Base-by-base conservation (phyloP, 2,888 invertebrate species). In the Thelaira solivaga region DNA sequence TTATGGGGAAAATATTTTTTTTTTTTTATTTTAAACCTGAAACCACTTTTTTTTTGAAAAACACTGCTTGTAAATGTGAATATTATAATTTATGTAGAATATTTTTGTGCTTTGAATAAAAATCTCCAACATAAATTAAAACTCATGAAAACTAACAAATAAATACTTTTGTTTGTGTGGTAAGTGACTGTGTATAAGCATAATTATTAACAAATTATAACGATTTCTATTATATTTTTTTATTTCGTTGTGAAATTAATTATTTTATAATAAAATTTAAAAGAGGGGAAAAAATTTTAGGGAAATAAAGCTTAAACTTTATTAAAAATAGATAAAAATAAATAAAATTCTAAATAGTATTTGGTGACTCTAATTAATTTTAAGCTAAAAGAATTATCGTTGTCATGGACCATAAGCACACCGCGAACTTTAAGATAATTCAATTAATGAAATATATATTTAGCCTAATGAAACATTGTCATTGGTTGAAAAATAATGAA, bases 181-280 rank as follows among this genome's bases (percentile, higher is more conserved):
- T 26, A 53, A 36, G 5, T 39, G 39, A 26, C 1, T 67, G 55
- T 68, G 62, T 47, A 20, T 62, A 13, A 13, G 41, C 62, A 69
- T 75, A 75, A 75, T 64, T 75, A 49, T 49, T 20, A 68, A 45
- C 51, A 69, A 69, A 69, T 64, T 64, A 59, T 71, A 47, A 20
- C 22, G 39, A 39, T 16, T 64, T 55, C n/a, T 11, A 16, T n/a
- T 47, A n/a, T 3, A 24, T 36, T 22, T 13, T 34, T 34, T 26
- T 24, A 13, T 10, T 11, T 26, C 7, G 11, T 4, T 2, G 11
- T 6, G 26, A 16, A 36, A 2, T 18, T 41, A 41, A 8, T 18
- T 2, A 18, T 10, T 7, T 1, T 18, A 41, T 8, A 10, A 20
- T 26, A 26, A 4, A 4, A 43, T 20, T 20, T 20, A 41, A 69